These are phyloP conservation scores for Corythaixoides concolor DNA, from an alignment of 2,113 vertebrate species.

Conservation along the genomic window DNA sequence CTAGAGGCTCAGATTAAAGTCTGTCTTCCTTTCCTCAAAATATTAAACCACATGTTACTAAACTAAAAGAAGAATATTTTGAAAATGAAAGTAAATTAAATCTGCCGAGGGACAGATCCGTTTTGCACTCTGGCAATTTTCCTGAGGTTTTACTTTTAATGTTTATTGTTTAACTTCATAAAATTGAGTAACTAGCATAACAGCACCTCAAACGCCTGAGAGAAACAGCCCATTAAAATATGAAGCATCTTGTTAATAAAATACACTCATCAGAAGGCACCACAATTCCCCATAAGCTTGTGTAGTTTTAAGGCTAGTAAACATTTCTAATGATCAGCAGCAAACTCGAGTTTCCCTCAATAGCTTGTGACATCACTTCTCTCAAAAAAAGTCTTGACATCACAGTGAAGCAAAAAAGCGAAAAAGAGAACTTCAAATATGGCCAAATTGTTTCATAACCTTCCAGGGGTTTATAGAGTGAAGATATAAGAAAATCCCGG, in stretches of 20 bases:
- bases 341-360: not conserved
- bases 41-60: not conserved
- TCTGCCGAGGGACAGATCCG: constrained; percentile 23
- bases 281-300: not conserved
- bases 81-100: constrained; percentile 26
- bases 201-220: constrained; percentile 1
- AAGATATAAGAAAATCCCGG: not conserved
- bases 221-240: constrained; percentile 43
- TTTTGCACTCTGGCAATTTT: constrained; percentile 27
- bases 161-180: constrained; percentile 65
- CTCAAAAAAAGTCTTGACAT: not conserved
- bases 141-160: constrained; percentile 52
- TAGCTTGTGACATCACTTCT: not conserved
- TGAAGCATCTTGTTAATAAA: constrained; percentile 51
- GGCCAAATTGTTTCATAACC: not conserved
- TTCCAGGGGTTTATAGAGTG: not conserved
- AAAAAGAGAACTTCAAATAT: not conserved
- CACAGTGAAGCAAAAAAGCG: not conserved
- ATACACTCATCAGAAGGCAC: not conserved
- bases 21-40: not conserved
- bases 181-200: constrained; percentile 52
- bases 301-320: constrained; percentile 14
- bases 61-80: not conserved
- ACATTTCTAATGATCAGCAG: not conserved
- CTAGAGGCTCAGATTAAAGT: not conserved